Percentiles rank a stretch among this genome's conserved stretches.
Evolutionary conservation across 2,797 vertebrate species (phyloP).

Genomic region (Acanthis flammea): DNA sequence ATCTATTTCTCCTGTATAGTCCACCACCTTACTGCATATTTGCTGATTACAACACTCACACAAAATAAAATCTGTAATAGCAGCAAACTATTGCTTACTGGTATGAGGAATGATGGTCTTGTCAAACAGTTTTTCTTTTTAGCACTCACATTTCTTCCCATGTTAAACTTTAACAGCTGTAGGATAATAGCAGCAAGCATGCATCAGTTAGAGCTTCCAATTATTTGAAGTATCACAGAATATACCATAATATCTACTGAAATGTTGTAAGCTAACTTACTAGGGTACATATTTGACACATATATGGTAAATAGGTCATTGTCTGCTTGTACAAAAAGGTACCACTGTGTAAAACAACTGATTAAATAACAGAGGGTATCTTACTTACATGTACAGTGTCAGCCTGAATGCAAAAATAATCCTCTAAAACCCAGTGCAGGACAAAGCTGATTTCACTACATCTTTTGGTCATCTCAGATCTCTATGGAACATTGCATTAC

Average conservation of each 20-base stretch:
- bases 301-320: conserved; percentile 15
- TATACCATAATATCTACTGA: conserved; percentile 1
- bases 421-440: conserved; percentile 9
- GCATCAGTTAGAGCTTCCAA: conserved; percentile 52
- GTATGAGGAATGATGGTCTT: conserved; percentile 15
- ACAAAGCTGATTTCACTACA: conserved; percentile 11
- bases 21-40: conserved; percentile 33
- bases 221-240: conserved; percentile 36
- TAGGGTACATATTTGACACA: conserved; percentile 14
- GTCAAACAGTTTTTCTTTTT: neutral
- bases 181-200: conserved; percentile 44
- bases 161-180: conserved; percentile 21
- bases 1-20: conserved; percentile 6
- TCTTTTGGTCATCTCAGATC: neutral
- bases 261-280: conserved; percentile 42
- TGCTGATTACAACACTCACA: conserved; percentile 38
- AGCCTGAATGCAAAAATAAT: conserved; percentile 13
- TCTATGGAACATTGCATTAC: neutral
- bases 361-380: conserved; percentile 37
- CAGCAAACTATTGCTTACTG: conserved; percentile 42
- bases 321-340: conserved; percentile 38
- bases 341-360: conserved; percentile 27
- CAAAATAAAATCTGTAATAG: conserved; percentile 25
- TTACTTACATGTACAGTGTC: neutral
- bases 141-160: neutral